Percentiles rank a stretch among this genome's conserved stretches.
These are phyloP conservation scores for Bothrops alternatus DNA, from an alignment of 2,797 vertebrate species.

Conservation along the genomic window DNA sequence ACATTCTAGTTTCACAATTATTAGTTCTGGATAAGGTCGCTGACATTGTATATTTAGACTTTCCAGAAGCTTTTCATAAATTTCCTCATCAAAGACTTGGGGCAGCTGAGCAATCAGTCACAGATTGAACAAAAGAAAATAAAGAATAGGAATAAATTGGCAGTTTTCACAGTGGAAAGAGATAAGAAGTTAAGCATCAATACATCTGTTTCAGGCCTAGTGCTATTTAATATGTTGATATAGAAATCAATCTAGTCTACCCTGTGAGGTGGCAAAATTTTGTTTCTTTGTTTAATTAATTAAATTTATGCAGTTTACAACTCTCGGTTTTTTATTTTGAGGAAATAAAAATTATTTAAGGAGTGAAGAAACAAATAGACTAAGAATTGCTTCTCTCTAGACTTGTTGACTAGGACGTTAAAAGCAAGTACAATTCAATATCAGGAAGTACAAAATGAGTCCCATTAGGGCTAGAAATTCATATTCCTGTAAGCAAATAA, in stretches of 20 bases:
- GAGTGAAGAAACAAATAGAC: background rate
- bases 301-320: background rate
- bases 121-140: background rate
- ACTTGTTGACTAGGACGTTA: background rate
- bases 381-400: background rate
- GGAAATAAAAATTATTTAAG: background rate
- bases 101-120: background rate
- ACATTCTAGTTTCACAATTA: background rate
- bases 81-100: background rate
- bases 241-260: background rate
- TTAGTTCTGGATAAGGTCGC: background rate
- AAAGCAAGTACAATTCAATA: background rate
- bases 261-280: background rate
- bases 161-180: background rate
- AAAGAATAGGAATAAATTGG: background rate
- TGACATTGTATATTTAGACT: background rate
- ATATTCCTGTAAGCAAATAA: background rate
- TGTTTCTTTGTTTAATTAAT: background rate
- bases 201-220: background rate
- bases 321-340: background rate
- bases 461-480: background rate
- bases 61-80: background rate
- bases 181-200: background rate
- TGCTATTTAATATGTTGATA: background rate
- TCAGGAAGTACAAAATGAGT: background rate